Base-by-base conservation (phyloP, 2,888 invertebrate species). In the Yponomeuta plumbellus region DNA sequence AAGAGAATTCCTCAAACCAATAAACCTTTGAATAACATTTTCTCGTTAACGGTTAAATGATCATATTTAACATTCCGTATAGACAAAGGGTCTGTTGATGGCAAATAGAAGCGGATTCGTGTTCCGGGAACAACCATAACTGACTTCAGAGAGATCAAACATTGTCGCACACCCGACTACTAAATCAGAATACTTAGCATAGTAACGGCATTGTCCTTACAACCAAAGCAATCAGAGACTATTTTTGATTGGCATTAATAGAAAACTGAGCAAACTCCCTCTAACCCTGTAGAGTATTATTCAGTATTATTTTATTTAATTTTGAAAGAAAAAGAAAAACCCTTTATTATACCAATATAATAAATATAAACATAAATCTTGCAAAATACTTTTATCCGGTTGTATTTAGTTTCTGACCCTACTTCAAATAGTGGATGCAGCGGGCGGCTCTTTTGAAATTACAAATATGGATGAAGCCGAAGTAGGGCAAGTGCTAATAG, bases 401-500 rank as follows among this genome's bases (percentile, higher is more conserved):
- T 11, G 2, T 44, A 10, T 44, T 10, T 44, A 44, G 2, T 52
- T 17, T 52, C 0, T 13, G 13, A 17, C 44, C 44, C 44, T n/a
- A 52, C 17, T 40, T 40, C 64, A 69, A 68, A 69, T 67, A 69
- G 56, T 67, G 66, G 68, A 69, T 66, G 66, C 66, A 69, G 66
- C 68, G n/a, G 71, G 68, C 70, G 69, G 70, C 68, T 70, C 73
- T 72, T 71, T 73, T 75, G 74, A 75, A 73, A 76, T 73, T 70
- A 72, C 71, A 71, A 74, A 71, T 70, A 73, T 73, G 73, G 74
- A 69, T 74, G 66, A 59, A 74, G 70, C 68, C 58, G 65, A 67
- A 80, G 75, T 83, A 74, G 85, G 78, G 78, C 84, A 85, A 83
- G 80, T 83, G 82, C 75, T 80, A 84, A 85, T 83, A 74, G 71